phyloP scores from a whole-genome alignment of 2,113 vertebrate species.

The Apistogramma diplotaenia region DNA sequence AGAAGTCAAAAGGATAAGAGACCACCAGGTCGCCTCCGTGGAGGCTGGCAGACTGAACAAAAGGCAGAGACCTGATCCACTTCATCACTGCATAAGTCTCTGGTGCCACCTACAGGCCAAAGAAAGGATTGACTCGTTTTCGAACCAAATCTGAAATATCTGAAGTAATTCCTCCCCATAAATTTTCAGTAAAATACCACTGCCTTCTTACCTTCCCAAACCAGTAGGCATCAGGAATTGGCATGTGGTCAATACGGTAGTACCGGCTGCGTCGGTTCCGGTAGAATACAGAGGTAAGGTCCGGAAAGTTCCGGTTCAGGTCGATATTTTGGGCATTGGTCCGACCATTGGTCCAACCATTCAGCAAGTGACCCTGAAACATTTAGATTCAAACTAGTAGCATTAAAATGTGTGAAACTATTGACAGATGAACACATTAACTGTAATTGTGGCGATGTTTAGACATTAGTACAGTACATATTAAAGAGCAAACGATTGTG shows the following conservation, averaged over 20 bases:
- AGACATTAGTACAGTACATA: conserved; percentile 19
- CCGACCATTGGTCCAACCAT: conserved; percentile 90
- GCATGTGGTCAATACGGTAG: conserved; percentile 84
- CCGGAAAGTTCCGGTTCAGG: conserved; percentile 96
- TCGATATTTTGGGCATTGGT: conserved; percentile 92
- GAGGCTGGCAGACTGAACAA: conserved; percentile 92
- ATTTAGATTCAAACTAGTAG: conserved; percentile 21
- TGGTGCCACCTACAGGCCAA: conserved; percentile 84
- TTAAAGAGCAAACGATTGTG: not conserved
- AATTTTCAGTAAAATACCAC: too few species aligned
- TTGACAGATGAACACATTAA: not conserved
- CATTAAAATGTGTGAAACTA: not conserved
- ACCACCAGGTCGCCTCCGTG: conserved; percentile 95
- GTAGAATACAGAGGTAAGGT: conserved; percentile 89
- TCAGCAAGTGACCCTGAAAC: conserved; percentile 87
- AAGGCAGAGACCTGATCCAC: conserved; percentile 87
- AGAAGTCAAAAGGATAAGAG: conserved; percentile 95
- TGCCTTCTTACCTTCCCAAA: conserved; percentile 85
- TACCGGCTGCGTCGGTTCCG: conserved; percentile 78
- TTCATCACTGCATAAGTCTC: conserved; percentile 97
- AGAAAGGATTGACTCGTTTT: not conserved
- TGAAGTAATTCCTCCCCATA: not conserved
- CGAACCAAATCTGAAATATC: not conserved
- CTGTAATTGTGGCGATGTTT: not conserved
- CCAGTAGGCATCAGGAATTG: conserved; percentile 94